These are phyloP conservation scores for Tauraco hartlaubi DNA, from an alignment of 2,797 vertebrate genomes.

Conservation along the genomic window DNA sequence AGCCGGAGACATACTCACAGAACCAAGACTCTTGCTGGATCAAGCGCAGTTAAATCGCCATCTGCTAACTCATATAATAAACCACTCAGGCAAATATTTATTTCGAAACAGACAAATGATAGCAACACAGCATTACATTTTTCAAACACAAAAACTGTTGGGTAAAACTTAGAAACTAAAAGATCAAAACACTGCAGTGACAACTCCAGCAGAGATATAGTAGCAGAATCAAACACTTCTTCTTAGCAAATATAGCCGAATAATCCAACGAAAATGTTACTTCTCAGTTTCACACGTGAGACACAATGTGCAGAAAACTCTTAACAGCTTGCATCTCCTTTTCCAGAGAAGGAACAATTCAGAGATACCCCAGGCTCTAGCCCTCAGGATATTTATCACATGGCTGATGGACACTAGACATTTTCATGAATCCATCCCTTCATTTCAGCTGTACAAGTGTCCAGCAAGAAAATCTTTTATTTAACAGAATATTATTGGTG, in stretches of 20 bases:
- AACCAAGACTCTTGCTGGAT: constrained; percentile 3
- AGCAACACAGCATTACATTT: constrained; percentile 19
- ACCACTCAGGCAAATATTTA: constrained; percentile 11
- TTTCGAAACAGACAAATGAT: constrained; percentile 13
- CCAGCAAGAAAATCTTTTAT: neutral
- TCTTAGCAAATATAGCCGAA: neutral
- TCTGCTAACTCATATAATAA: constrained; percentile 33
- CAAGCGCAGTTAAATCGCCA: neutral
- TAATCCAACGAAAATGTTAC: neutral
- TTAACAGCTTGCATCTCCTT: neutral
- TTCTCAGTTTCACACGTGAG: neutral
- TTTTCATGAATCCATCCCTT: neutral
- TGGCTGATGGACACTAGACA: neutral
- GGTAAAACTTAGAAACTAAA: neutral
- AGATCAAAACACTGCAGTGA: neutral
- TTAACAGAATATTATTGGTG: neutral
- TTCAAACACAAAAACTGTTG: neutral
- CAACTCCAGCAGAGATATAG: neutral
- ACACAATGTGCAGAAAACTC: neutral
- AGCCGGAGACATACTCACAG: neutral
- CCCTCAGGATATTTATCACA: neutral
- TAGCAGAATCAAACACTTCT: neutral
- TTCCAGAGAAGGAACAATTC: neutral
- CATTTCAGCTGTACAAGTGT: neutral
- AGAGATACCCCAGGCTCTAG: neutral